Evolutionary conservation across 1,140 invertebrate species (phyloP).

Genomic region (Adoxophyes honmai): DNA sequence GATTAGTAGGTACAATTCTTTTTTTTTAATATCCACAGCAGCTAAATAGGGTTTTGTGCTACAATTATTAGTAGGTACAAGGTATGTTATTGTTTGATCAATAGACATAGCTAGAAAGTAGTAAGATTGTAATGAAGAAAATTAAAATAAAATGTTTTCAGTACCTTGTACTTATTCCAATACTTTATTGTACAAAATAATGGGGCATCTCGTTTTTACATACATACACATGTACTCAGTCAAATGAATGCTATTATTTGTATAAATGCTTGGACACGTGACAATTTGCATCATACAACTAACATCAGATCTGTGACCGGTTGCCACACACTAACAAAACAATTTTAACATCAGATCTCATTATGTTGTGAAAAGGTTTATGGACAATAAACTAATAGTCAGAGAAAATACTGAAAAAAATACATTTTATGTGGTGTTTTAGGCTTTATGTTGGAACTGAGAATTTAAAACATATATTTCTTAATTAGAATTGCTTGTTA

Average conservation of each 20-base stretch:
- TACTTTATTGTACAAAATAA: slow-evolving; percentile 65
- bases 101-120: no score
- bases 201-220: slow-evolving; percentile 41
- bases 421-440: neutral
- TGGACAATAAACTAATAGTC: neutral
- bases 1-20: no score
- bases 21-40: no score
- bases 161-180: slow-evolving; percentile 33
- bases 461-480: slow-evolving; percentile 18
- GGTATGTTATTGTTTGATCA: no score
- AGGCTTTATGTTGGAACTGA: slow-evolving; percentile 3
- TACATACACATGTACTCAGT: slow-evolving; percentile 68
- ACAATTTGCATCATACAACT: no score
- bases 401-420: slow-evolving; percentile 7
- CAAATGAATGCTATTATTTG: slow-evolving; percentile 51
- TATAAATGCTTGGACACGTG: slow-evolving; percentile 55
- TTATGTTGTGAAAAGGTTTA: neutral
- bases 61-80: no score
- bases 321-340: no score
- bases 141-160: no score
- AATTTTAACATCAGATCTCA: slow-evolving; percentile 26
- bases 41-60: no score
- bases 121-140: no score
- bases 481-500: slow-evolving; percentile 23
- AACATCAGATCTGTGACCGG: no score